Evolutionary conservation across 2,888 invertebrate genomes (phyloP).

Genomic region (Ariolimax columbianus): DNA sequence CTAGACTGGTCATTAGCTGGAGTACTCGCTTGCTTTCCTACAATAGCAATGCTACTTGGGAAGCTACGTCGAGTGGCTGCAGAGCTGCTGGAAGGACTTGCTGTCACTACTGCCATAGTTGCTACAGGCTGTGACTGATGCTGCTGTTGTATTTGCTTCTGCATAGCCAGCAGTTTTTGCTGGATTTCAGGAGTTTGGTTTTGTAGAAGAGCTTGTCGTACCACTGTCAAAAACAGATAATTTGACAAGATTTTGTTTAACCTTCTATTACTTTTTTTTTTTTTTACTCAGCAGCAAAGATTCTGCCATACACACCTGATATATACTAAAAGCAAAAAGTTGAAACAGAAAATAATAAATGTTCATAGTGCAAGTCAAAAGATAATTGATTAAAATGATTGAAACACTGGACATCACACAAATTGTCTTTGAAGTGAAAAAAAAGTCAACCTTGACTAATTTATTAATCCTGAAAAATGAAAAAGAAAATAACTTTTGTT

Average conservation of each 20-base stretch:
- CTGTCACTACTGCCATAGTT: slow-evolving; percentile 7
- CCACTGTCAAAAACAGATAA: slow-evolving; percentile 83
- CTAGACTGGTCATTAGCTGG: slow-evolving; percentile 75
- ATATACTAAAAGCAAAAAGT: too few relatives aligned
- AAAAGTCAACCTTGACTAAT: too few relatives aligned
- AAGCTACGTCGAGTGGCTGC: slow-evolving; percentile 7
- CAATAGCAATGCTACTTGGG: not conserved
- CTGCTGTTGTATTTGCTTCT: slow-evolving; percentile 82
- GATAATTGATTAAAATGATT: too few relatives aligned
- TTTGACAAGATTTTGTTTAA: slow-evolving; percentile 2
- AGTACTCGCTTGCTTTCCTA: slow-evolving; percentile 83
- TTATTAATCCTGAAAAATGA: too few relatives aligned
- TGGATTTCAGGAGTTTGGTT: slow-evolving; percentile 94
- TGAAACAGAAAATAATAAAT: too few relatives aligned
- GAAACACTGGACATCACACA: too few relatives aligned
- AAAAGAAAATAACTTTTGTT: too few relatives aligned
- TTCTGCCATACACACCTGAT: not conserved
- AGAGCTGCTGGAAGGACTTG: slow-evolving; percentile 29
- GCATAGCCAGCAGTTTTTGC: slow-evolving; percentile 91
- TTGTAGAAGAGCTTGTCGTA: slow-evolving; percentile 93
- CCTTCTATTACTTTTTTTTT: not conserved
- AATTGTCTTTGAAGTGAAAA: too few relatives aligned
- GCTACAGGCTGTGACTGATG: slow-evolving; percentile 48
- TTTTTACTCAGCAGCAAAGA: not conserved
- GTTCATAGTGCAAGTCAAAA: too few relatives aligned